Conservation (phyloP, 2,888 invertebrate species). For the Scaptomyza caliginosa region DNA sequence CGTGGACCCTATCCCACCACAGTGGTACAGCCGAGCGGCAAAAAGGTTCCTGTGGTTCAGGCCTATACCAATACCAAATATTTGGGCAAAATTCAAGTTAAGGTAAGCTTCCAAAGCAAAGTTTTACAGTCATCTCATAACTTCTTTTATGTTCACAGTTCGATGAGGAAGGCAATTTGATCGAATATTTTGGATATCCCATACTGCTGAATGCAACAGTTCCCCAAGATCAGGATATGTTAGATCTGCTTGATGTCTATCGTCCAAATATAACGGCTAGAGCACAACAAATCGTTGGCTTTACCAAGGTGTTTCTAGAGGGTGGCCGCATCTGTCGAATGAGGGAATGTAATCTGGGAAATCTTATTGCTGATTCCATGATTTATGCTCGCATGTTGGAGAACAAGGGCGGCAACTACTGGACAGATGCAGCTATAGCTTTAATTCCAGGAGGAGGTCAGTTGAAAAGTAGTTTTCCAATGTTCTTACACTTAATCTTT, state of each 20-base stretch:
- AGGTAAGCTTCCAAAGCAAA: conserved; percentile 58
- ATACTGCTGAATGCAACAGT: conserved; percentile 88
- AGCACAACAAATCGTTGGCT: conserved; percentile 87
- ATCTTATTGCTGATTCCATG: conserved; percentile 91
- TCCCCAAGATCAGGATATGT: conserved; percentile 88
- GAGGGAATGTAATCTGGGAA: conserved; percentile 93
- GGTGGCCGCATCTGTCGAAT: conserved; percentile 88
- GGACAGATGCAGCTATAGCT: conserved; percentile 92
- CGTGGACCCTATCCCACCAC: conserved; percentile 91
- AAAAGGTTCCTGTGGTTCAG: conserved; percentile 92
- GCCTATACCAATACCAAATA: conserved; percentile 96
- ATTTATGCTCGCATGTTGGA: conserved; percentile 85
- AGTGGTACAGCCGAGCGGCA: conserved; percentile 88
- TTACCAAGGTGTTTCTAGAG: conserved; percentile 89
- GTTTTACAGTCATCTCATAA: too few species aligned
- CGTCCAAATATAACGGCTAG: conserved; percentile 85
- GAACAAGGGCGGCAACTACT: conserved; percentile 84
- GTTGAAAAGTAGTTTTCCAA: neutral
- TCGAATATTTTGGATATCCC: conserved; percentile 89
- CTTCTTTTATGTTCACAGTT: too few species aligned
- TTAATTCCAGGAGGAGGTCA: conserved; percentile 90
- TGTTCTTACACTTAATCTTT: neutral
- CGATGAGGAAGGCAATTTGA: conserved; percentile 89
- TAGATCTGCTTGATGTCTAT: conserved; percentile 87
- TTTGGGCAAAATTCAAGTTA: conserved; percentile 90